Conservation (phyloP, 2,797 vertebrate genomes). For the Peromyscus melanophrys region DNA sequence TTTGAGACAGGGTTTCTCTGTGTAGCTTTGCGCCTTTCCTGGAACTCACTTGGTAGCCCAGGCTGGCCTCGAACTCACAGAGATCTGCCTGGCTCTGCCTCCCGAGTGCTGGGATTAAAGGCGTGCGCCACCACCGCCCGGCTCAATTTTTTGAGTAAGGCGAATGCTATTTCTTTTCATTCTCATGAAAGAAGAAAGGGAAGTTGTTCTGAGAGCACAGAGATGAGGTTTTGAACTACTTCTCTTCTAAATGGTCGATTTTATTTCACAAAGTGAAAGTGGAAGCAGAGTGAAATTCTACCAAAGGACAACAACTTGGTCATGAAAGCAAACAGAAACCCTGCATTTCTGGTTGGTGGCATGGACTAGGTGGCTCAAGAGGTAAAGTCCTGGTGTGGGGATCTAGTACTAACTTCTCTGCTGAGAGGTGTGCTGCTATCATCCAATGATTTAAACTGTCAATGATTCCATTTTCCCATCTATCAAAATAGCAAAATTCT, state of each 20-base stretch:
- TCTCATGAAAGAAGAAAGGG: neutral
- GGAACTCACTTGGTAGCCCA: too few species aligned
- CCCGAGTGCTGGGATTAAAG: too few species aligned
- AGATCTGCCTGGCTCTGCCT: too few species aligned
- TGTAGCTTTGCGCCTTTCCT: too few species aligned
- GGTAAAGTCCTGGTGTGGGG: neutral
- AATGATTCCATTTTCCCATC: neutral
- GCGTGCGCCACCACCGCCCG: too few species aligned
- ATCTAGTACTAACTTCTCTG: neutral
- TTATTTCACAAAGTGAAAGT: constrained; percentile 44
- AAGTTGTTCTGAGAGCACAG: neutral
- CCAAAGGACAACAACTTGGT: neutral
- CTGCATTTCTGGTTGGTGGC: neutral
- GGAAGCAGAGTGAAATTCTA: neutral
- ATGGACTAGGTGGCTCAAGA: neutral
- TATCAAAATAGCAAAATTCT: constrained; percentile 15
- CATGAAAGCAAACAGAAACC: neutral
- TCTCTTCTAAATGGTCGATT: neutral
- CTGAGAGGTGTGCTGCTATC: neutral
- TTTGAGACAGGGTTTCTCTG: too few species aligned
- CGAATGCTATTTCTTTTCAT: neutral
- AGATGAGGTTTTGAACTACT: neutral
- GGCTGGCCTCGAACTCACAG: too few species aligned
- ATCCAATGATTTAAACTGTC: neutral
- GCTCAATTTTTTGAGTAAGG: neutral